Base-by-base conservation (phyloP, 2,888 invertebrate genomes). In the Caenorhabditis sinica region DNA sequence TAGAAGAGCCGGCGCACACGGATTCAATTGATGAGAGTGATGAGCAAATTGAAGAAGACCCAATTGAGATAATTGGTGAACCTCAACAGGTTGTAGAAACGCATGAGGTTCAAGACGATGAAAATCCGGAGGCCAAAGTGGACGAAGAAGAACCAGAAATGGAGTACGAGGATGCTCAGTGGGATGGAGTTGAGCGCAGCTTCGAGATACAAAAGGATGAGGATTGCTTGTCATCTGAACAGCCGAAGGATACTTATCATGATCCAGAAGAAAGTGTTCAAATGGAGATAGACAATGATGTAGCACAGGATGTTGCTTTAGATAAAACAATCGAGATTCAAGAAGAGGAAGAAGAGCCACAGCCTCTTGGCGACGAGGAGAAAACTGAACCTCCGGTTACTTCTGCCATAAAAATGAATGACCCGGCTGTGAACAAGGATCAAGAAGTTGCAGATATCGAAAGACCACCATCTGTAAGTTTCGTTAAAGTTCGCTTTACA, bases 161-260 rank as follows among this genome's bases (percentile, higher is more conserved):
- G 25, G 66, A 58, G 28, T 36, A 53, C 13, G 25, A 28, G 13
- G 66, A 53, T 9, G 33, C 61, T 30, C 25, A 49, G 11, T 71
- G 77, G 73, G 73, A 74, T 40, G 73, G 73, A 25, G 30, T 77
- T 28, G 53, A 71, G 17, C 68, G 77, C 1, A 77, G 69, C 40
- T 77, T 77, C 30, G 69, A 77, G 30, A 4, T 61, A 0, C 77
- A 77, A 20, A 61, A 69, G 4, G 75, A 76, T 23, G 75, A 58
- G 17, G 75, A 74, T 23, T 74, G 73, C 40, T 63, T 25, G n/a
- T 56, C 15, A 13, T 28, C 15, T 56, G 2, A 23, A 15, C 25
- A 15, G 15, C 25, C 1, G 15, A 25, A 56, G 13, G 28, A 17
- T 15, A 8, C 2, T n/a, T 3, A 11, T 11, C 1, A 9, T 17